A percentile compares a stretch with the other conserved stretches of the same genome.
phyloP scores from a whole-genome alignment of 2,113 vertebrate species.

The Actenoides hombroni region DNA sequence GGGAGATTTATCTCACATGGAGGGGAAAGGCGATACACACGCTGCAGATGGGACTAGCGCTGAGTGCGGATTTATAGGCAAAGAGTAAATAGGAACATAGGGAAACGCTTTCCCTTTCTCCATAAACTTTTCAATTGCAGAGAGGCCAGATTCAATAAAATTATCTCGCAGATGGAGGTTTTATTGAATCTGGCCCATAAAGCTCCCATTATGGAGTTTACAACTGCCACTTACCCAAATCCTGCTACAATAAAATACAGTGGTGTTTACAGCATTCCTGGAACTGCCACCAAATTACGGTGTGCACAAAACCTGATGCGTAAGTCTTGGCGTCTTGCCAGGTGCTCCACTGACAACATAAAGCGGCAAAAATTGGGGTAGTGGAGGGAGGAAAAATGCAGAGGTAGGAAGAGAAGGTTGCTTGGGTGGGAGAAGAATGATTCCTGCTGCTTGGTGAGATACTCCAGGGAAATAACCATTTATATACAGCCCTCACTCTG shows the following conservation, averaged over 20 bases:
- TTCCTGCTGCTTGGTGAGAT: neutral
- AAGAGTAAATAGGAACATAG: neutral
- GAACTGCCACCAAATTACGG: neutral
- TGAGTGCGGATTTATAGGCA: neutral
- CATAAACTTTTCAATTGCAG: constrained; percentile 53
- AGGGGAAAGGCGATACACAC: neutral
- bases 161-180: constrained; percentile 41
- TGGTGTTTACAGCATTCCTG: constrained; percentile 42
- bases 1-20: neutral
- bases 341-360: neutral
- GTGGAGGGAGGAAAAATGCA: neutral
- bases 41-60: neutral
- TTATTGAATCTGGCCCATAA: constrained; percentile 53
- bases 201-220: constrained; percentile 35
- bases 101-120: constrained; percentile 1
- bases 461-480: neutral
- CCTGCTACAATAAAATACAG: constrained; percentile 53
- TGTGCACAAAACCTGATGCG: neutral
- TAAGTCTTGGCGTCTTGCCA: constrained; percentile 22
- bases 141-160: constrained; percentile 37
- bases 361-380: neutral
- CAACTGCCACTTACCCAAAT: constrained; percentile 37
- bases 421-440: neutral
- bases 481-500: neutral
- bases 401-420: neutral